Evolutionary conservation across 1,140 invertebrate genomes (phyloP).

Genomic region (Aphelenchoides fujianensis): DNA sequence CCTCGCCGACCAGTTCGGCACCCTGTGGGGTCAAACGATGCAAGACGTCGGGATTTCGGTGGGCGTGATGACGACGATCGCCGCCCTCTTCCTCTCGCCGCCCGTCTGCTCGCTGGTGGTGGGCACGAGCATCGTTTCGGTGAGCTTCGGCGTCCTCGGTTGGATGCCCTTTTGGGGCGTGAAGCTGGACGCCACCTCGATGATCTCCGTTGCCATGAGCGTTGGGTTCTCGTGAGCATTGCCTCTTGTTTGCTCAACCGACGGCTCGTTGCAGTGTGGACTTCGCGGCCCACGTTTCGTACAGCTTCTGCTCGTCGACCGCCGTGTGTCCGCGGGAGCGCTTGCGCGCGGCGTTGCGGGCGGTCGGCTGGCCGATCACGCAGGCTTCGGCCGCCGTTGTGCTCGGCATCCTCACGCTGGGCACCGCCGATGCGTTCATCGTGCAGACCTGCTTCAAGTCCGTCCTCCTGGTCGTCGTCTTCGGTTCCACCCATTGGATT

Average conservation of each 20-base stretch:
- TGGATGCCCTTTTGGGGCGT: slow-evolving; percentile 93
- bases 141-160: slow-evolving; percentile 86
- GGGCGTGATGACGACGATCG: slow-evolving; percentile 85
- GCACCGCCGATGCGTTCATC: too few species aligned
- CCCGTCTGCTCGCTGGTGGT: slow-evolving; percentile 86
- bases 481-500: too few species aligned
- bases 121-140: slow-evolving; percentile 88
- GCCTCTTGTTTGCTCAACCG: too few species aligned
- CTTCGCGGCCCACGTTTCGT: slow-evolving; percentile 92
- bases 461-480: too few species aligned
- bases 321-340: slow-evolving; percentile 65
- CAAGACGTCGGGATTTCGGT: slow-evolving; percentile 56
- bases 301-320: slow-evolving; percentile 69
- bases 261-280: too few species aligned
- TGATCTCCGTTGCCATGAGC: slow-evolving; percentile 97
- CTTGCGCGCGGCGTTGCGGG: slow-evolving; percentile 78
- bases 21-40: slow-evolving; percentile 56
- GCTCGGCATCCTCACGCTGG: too few species aligned
- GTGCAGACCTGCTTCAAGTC: too few species aligned
- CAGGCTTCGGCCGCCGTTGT: slow-evolving; percentile 72
- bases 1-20: slow-evolving; percentile 55
- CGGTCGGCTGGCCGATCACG: slow-evolving; percentile 83
- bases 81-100: slow-evolving; percentile 90
- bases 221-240: slow-evolving; percentile 96
- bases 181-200: slow-evolving; percentile 90